A percentile compares a stretch with the other conserved stretches of the same genome.
These are phyloP conservation scores for Xestobium rufovillosum DNA, from an alignment of 2,888 invertebrate species.

Conservation along the genomic window DNA sequence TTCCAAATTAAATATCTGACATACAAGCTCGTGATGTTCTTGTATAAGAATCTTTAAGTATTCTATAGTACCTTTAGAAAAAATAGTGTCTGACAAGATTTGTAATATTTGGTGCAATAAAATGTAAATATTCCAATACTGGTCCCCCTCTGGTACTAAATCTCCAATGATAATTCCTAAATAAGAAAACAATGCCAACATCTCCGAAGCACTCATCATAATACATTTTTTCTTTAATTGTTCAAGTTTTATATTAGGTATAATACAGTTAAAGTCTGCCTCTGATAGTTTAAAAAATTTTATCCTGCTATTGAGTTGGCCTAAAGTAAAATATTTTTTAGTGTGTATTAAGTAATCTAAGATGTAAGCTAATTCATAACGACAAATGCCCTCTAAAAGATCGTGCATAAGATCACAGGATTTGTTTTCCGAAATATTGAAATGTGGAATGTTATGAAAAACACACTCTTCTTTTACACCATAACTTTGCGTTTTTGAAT, in stretches of 20 bases:
- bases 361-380: slow-evolving; percentile 8
- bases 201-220: slow-evolving; percentile 15
- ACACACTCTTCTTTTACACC: background rate
- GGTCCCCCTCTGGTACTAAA: slow-evolving; percentile 11
- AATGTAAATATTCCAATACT: slow-evolving; percentile 15
- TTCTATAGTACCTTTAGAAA: slow-evolving; percentile 8
- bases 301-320: background rate
- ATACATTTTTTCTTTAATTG: slow-evolving; percentile 14
- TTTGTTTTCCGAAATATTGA: background rate
- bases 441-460: background rate
- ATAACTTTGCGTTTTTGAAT: slow-evolving; percentile 3
- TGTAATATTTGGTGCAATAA: slow-evolving; percentile 16
- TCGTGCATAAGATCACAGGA: slow-evolving; percentile 11
- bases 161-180: slow-evolving; percentile 16
- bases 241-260: slow-evolving; percentile 12
- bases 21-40: slow-evolving; percentile 19
- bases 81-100: slow-evolving; percentile 10
- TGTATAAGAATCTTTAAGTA: slow-evolving; percentile 16
- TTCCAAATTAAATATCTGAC: slow-evolving; percentile 13
- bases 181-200: slow-evolving; percentile 15
- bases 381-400: slow-evolving; percentile 11
- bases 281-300: background rate
- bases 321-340: slow-evolving; percentile 8
- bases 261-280: slow-evolving; percentile 4
- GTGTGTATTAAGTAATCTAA: slow-evolving; percentile 11